Conservation (phyloP, 2,888 invertebrate genomes). For the Phalangium opilio region DNA sequence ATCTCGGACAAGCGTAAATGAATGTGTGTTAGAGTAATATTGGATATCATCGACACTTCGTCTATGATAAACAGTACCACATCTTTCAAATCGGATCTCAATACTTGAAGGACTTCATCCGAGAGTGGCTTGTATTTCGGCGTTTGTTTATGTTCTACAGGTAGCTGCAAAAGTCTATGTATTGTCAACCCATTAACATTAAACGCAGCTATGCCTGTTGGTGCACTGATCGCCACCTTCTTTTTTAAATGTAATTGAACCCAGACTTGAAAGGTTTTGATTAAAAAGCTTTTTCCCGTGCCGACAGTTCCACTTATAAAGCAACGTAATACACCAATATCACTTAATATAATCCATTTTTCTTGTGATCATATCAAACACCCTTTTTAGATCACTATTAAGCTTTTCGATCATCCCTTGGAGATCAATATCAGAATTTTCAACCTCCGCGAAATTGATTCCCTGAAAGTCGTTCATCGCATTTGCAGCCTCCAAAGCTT, state of each 20-base stretch:
- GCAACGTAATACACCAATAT: neutral
- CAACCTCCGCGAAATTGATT: too few relatives aligned
- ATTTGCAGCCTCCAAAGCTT: too few relatives aligned
- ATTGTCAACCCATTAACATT: neutral
- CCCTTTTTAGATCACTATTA: neutral
- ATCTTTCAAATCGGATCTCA: neutral
- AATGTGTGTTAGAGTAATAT: constrained; percentile 4
- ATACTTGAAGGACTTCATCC: neutral
- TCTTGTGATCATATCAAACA: neutral
- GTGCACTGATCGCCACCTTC: too few relatives aligned
- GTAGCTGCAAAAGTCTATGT: neutral
- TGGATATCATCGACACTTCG: constrained; percentile 7
- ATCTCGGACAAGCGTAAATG: constrained; percentile 8
- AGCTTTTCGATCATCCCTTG: neutral
- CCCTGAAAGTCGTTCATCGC: too few relatives aligned
- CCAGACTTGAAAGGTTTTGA: neutral
- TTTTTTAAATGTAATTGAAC: neutral
- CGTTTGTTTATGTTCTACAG: too few relatives aligned
- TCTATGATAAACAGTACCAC: neutral
- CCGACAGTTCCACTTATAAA: neutral
- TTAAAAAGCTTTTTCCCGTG: neutral
- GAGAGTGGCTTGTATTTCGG: neutral
- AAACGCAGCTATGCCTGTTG: too few relatives aligned
- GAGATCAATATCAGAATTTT: too few relatives aligned
- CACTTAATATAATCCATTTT: neutral